Evolutionary conservation across 1,140 invertebrate species (phyloP), one percentile per base, ranked within the genome.

Genomic region (Drosophila aff.): DNA sequence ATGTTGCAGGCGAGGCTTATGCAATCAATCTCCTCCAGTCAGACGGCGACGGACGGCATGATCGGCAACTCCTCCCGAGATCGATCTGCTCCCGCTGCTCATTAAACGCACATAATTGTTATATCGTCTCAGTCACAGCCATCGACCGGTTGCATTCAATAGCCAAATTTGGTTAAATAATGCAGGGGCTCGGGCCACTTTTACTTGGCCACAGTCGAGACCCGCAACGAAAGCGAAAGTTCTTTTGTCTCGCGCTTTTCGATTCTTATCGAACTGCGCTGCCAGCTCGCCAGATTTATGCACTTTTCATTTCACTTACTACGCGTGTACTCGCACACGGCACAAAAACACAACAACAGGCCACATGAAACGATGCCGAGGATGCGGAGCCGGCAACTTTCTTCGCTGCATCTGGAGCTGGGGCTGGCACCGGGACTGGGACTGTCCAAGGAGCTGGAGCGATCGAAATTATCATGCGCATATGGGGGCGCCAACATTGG

Each of bases 241-340:
- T 90, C 85, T 90, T 90, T 90, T 90, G 84, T 86, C 63, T 84
- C 68, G 75, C 65, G 55, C 62, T 83, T 73, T 62, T 81, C 76
- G 85, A 90, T 90, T 90, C 85, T 90, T 90, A 90, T 90, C 85
- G 74, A 59, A 36, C 46, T 58, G 33, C 50, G 21, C 60, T 63
- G 65, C 60, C 47, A 47, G 76, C 50, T 47, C 60, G 53, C 53
- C 85, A 90, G 85, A 90, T 90, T 90, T 90, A 90, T 90, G 85
- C 85, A 90, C 85, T 90, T 90, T 90, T 90, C 85, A 90, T 90
- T 90, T 90, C 81, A 87, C 84, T 89, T 84, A 89, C 82, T 31
- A 77, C 52, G 52, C 18, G 55, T 78, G 81, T 49, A 84, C 55
- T 41, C 2, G 58, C 69, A 89, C 58, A 40, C 36, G 41, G 63